Conservation (phyloP, 2,888 invertebrate genomes). For the Caenorhabditis sp. region DNA sequence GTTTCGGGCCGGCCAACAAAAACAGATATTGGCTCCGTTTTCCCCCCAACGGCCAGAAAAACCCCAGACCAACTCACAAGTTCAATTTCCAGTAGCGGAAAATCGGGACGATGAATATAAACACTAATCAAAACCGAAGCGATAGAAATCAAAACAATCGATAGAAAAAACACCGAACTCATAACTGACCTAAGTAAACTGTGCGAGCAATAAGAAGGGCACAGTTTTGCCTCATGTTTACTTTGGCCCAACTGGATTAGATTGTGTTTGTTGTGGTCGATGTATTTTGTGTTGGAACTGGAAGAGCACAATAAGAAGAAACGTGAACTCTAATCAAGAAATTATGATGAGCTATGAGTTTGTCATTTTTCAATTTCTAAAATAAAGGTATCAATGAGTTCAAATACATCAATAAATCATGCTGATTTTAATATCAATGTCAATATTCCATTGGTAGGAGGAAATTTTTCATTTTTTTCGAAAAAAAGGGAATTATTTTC, state of each 20-base stretch:
- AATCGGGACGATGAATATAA: constrained; percentile 22
- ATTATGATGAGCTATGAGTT: background rate
- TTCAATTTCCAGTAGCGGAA: constrained; percentile 18
- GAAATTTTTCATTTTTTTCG: too few species aligned
- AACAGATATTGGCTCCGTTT: too few species aligned
- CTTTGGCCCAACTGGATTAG: background rate
- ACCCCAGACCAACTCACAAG: too few species aligned
- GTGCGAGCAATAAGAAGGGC: constrained; percentile 6
- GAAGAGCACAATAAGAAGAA: too few species aligned
- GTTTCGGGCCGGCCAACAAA: too few species aligned
- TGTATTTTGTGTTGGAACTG: background rate
- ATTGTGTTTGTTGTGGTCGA: background rate
- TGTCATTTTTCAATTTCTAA: background rate
- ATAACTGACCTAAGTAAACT: constrained; percentile 10
- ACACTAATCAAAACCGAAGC: constrained; percentile 27
- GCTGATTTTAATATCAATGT: background rate
- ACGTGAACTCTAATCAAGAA: background rate
- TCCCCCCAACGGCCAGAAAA: too few species aligned
- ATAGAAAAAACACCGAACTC: constrained; percentile 27
- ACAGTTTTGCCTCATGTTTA: background rate
- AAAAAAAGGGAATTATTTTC: too few species aligned
- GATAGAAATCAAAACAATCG: constrained; percentile 17
- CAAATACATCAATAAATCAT: background rate
- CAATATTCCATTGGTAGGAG: background rate
- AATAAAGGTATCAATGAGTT: background rate